These are phyloP conservation scores for Agriopis marginaria DNA, from an alignment of 2,888 invertebrate species.

Conservation along the genomic window DNA sequence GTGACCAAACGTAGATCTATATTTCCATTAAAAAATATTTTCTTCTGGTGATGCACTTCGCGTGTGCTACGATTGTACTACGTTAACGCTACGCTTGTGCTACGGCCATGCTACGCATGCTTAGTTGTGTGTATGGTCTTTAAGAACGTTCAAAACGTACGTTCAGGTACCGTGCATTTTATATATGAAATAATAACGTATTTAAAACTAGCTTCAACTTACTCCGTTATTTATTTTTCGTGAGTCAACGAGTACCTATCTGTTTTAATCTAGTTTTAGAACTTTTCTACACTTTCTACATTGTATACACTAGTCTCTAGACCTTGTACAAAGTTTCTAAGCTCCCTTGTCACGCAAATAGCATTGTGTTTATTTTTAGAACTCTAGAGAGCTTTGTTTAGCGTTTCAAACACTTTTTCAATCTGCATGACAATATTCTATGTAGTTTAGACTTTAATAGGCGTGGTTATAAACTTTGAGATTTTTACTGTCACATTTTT, in stretches of 20 bases:
- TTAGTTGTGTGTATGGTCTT: neutral
- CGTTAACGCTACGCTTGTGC: neutral
- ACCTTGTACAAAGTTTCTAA: slow-evolving; percentile 18
- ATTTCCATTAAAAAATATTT: too few relatives aligned
- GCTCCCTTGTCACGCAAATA: slow-evolving; percentile 22
- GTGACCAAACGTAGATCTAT: too few relatives aligned
- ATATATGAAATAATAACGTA: too few relatives aligned
- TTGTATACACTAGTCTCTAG: neutral
- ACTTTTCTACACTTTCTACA: neutral
- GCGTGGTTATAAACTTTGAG: neutral
- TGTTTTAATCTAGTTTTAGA: neutral
- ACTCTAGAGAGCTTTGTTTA: slow-evolving; percentile 32
- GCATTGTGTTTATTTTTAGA: slow-evolving; percentile 26
- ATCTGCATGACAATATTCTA: slow-evolving; percentile 39
- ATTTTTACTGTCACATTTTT: too few relatives aligned
- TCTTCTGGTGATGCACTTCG: neutral
- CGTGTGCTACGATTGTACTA: neutral
- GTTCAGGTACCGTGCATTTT: too few relatives aligned
- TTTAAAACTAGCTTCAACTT: too few relatives aligned
- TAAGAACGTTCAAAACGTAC: too few relatives aligned
- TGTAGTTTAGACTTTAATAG: slow-evolving; percentile 30
- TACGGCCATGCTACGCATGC: neutral
- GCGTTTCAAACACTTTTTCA: slow-evolving; percentile 36
- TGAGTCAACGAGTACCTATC: neutral
- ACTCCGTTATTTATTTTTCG: neutral